Base-by-base conservation (phyloP, 2,797 vertebrate genomes). In the Karalla daura region DNA sequence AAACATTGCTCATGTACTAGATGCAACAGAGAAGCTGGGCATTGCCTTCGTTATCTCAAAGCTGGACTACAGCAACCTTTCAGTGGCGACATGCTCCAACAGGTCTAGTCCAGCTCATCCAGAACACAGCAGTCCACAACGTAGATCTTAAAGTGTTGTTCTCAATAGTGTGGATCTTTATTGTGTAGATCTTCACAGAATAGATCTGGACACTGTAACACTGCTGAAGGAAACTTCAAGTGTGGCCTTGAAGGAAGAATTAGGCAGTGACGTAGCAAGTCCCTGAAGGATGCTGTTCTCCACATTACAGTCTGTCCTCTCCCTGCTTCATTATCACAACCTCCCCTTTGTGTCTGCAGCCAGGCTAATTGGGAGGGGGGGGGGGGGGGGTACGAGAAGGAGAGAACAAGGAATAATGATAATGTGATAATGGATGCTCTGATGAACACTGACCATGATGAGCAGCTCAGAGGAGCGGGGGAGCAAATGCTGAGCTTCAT, bases 331-430 rank as follows among this genome's bases (percentile, higher is more conserved):
- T 88, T 88, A 87, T 88, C 84, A 71, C 78, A 81, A 84, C 76
- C 83, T 84, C 68, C 73, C 83, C 69, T 88, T 83, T 87, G 76
- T 86, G 84, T 78, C 75, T 77, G 79, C 83, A 72, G 14, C 36
- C 64, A 88, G 78, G 84, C 88, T 90, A 91, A 91, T 91, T 91
- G 90, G 86, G 67, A 64, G 58, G 81, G 64, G 73, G 45, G 62
- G 64, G 61, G 62, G 66, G 58, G 81, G 64, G 73, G 45, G 62
- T 63, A 58, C 61, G 78, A 81, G 74, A 85, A 63, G 6, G 39
- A 54, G 78, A 68, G 84, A 86, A 86, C 76, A 85, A 87, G 84
- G 86, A 80, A 73, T 77, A 82, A 84, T 73, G 80, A 78, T 70
- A 81, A 74, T 37, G 64, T 64, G 71, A 83, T 75, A 88, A 84